A percentile compares a stretch with the other conserved stretches of the same genome.
Evolutionary conservation across 2,888 invertebrate genomes (phyloP).

Genomic region (Lepidochitona cinerea): DNA sequence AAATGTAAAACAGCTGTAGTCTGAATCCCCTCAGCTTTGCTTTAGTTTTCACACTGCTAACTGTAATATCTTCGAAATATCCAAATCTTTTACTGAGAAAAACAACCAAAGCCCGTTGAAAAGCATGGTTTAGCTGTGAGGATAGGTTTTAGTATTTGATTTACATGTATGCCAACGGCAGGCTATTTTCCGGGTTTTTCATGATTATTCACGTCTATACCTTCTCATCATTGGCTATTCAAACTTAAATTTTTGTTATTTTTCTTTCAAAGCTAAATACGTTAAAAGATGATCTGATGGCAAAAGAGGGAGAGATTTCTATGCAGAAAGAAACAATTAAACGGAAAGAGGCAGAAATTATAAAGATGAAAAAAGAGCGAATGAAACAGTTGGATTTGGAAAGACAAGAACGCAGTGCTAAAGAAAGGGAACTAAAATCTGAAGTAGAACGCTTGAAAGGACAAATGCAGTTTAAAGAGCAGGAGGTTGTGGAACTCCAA

Average conservation of each 20-base stretch:
- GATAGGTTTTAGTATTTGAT: no score
- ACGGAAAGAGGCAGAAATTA: neutral
- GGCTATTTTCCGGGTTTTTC: no score
- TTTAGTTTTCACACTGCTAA: no score
- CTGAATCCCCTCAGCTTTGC: no score
- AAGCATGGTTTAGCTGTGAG: no score
- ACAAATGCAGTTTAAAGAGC: conserved; percentile 2
- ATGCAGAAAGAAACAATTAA: neutral
- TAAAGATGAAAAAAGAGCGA: neutral
- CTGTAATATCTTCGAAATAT: no score
- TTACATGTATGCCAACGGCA: no score
- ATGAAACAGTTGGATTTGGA: neutral
- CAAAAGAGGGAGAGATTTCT: neutral
- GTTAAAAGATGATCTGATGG: neutral
- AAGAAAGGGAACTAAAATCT: neutral
- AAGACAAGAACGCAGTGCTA: neutral
- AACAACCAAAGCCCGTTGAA: no score
- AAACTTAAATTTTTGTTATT: neutral
- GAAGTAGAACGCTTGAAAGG: neutral
- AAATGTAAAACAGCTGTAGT: no score
- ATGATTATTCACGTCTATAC: no score
- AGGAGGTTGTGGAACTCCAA: neutral
- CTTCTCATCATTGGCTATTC: no score
- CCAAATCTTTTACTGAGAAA: no score
- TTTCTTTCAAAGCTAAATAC: neutral